A percentile compares a stretch with the other conserved stretches of the same genome.
These are phyloP conservation scores for Excalfactoria chinensis DNA, from an alignment of 2,113 vertebrate genomes.

Conservation along the genomic window DNA sequence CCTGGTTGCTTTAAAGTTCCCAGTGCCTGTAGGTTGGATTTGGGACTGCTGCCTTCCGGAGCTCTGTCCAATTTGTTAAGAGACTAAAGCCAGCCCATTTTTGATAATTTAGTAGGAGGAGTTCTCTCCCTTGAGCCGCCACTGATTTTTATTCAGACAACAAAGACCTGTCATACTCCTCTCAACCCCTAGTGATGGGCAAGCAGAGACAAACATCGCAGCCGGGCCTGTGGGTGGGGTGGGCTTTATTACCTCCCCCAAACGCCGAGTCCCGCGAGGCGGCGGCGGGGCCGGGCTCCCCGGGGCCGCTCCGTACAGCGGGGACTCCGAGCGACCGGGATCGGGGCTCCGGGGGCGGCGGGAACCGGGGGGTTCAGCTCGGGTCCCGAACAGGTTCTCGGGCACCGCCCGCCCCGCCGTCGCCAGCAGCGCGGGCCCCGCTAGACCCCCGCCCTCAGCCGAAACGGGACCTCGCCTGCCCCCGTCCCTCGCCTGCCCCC, in stretches of 20 bases:
- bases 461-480: background rate
- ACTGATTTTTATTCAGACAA: slow-evolving; percentile 95
- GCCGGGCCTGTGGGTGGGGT: slow-evolving; percentile 55
- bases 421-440: background rate
- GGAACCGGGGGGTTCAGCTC: background rate
- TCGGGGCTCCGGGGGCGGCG: no score
- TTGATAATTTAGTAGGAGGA: slow-evolving; percentile 99
- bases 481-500: background rate
- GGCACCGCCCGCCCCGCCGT: background rate
- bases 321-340: background rate
- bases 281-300: background rate
- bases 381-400: no score
- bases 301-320: background rate
- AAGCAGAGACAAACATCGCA: slow-evolving; percentile 80
- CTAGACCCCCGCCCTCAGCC: background rate
- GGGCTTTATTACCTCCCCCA: slow-evolving; percentile 59
- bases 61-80: slow-evolving; percentile 97
- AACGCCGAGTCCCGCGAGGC: slow-evolving; percentile 37
- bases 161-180: slow-evolving; percentile 98
- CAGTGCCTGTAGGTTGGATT: slow-evolving; percentile 91
- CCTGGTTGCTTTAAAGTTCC: slow-evolving; percentile 86
- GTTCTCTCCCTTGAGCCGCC: slow-evolving; percentile 88
- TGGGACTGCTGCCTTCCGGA: slow-evolving; percentile 91
- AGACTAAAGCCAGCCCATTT: slow-evolving; percentile 97
- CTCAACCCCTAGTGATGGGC: slow-evolving; percentile 86